Evolutionary conservation across 2,797 vertebrate genomes (phyloP).

Genomic region (Tapera naevia): DNA sequence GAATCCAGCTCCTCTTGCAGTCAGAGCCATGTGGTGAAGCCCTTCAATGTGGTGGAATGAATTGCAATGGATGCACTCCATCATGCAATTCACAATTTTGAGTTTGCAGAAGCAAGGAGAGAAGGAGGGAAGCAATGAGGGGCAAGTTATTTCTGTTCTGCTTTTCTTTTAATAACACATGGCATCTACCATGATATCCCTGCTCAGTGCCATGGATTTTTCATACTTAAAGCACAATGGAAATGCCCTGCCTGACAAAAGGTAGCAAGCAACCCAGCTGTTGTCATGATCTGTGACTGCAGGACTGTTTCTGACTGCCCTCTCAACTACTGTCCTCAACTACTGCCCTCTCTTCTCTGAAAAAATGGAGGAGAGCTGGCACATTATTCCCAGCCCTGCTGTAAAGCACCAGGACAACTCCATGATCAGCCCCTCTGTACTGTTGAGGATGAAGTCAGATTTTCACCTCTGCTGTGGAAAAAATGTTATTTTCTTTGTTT

Average conservation of each 20-base stretch:
- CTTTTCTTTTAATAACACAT: not conserved
- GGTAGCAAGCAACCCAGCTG: not conserved
- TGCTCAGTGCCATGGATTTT: not conserved
- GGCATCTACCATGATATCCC: not conserved
- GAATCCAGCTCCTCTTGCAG: not conserved
- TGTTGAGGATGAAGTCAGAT: not conserved
- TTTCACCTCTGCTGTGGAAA: slow-evolving; percentile 19
- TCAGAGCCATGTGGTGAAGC: not conserved
- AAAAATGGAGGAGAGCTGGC: not conserved
- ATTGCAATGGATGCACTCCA: rapidly evolving
- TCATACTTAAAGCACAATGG: not conserved
- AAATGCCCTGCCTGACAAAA: not conserved
- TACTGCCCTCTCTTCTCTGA: not conserved
- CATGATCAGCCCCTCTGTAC: not conserved
- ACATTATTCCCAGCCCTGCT: not conserved
- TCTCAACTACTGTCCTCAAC: not conserved
- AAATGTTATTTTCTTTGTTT: not conserved
- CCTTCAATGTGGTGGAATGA: not conserved
- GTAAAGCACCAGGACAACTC: not conserved
- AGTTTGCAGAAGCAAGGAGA: not conserved
- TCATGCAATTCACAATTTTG: not conserved
- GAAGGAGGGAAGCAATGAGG: not conserved
- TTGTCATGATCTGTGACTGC: not conserved
- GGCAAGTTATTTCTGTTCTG: not conserved
- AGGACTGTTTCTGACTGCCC: not conserved